Percentiles rank a stretch among this genome's conserved stretches.
Evolutionary conservation across 2,797 vertebrate species (phyloP).

Genomic region (Bradypodion pumilum): DNA sequence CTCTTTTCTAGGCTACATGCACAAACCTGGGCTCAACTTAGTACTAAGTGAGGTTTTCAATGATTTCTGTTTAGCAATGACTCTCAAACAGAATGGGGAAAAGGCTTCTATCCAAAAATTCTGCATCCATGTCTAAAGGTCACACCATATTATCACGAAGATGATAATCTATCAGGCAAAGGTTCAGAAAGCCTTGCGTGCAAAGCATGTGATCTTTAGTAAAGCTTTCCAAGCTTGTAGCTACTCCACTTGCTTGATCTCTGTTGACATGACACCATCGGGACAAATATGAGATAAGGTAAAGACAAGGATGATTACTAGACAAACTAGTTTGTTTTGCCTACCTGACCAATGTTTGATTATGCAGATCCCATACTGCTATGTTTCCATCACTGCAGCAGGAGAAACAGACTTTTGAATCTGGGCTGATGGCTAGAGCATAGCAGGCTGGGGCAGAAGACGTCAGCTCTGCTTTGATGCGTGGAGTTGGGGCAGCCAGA

Average conservation of each 20-base stretch:
- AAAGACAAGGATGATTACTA: slow-evolving; percentile 15
- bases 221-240: neutral
- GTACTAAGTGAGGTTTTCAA: neutral
- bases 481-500: slow-evolving; percentile 92
- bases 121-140: neutral
- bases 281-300: neutral
- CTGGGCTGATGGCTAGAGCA: slow-evolving; percentile 83
- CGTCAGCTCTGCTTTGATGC: slow-evolving; percentile 95
- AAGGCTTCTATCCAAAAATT: neutral
- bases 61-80: neutral
- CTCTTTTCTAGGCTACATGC: neutral
- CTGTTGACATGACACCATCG: fast-evolving
- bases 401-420: slow-evolving; percentile 89
- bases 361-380: slow-evolving; percentile 85
- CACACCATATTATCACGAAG: neutral
- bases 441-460: slow-evolving; percentile 87
- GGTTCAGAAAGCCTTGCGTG: neutral
- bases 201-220: neutral
- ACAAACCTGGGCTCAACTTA: neutral
- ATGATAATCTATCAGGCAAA: too few relatives aligned
- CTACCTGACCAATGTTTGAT: slow-evolving; percentile 85
- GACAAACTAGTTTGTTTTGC: slow-evolving; percentile 33
- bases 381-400: slow-evolving; percentile 92
- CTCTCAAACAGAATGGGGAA: neutral
- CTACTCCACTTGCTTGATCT: neutral